Conservation (phyloP, 2,797 vertebrate genomes). For the Erpetoichthys calabaricus region DNA sequence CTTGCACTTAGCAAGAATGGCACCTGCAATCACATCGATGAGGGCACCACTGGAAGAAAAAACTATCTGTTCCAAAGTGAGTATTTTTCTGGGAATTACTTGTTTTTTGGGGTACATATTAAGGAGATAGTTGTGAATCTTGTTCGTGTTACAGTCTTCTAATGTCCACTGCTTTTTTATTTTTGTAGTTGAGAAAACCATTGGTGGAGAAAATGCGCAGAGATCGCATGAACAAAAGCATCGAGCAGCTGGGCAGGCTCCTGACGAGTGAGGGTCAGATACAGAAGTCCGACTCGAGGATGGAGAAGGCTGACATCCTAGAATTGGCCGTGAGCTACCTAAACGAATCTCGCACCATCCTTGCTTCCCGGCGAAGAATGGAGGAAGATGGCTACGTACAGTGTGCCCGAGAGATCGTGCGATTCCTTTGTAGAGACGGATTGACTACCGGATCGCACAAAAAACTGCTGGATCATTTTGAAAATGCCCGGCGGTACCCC, state of each 20-base stretch:
- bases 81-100: constrained; percentile 9
- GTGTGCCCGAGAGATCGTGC: constrained; percentile 26
- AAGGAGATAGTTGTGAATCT: too few species aligned
- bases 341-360: constrained; percentile 12
- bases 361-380: constrained; percentile 11
- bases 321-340: constrained; percentile 23
- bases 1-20: background rate
- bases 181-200: constrained; percentile 62
- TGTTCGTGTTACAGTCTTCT: too few species aligned
- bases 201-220: constrained; percentile 62
- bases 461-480: constrained; percentile 27
- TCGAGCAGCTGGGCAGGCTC: constrained; percentile 56
- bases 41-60: constrained; percentile 29
- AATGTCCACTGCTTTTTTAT: too few species aligned
- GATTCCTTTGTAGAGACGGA: constrained; percentile 31
- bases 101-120: too few species aligned
- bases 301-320: constrained; percentile 29
- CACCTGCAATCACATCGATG: background rate
- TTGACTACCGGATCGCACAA: constrained; percentile 20
- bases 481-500: constrained; percentile 22
- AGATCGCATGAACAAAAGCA: constrained; percentile 61
- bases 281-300: constrained; percentile 29
- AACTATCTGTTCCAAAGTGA: constrained; percentile 33
- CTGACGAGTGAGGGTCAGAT: constrained; percentile 46
- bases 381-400: constrained; percentile 27